Conservation (phyloP, 2,888 invertebrate species). For the Andrena marginata region DNA sequence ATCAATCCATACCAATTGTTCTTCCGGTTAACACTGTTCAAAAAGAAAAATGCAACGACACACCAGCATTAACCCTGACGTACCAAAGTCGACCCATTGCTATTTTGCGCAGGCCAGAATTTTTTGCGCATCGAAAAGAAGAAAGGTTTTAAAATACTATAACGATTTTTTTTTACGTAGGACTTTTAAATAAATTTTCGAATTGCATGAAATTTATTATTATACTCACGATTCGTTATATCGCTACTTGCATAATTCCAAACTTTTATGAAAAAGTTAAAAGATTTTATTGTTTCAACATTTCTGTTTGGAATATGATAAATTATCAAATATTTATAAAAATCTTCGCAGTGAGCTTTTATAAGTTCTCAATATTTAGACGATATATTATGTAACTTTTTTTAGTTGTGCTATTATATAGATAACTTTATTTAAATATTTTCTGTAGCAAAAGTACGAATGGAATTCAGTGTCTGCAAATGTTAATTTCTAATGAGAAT, state of each 20-base stretch:
- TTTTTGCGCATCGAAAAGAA: slow-evolving; percentile 96
- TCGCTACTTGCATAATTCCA: too few species aligned
- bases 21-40: slow-evolving; percentile 90
- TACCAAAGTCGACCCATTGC: slow-evolving; percentile 89
- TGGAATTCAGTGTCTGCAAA: background rate
- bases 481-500: background rate
- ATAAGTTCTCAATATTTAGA: too few species aligned
- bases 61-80: slow-evolving; percentile 88
- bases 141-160: slow-evolving; percentile 87
- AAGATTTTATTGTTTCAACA: too few species aligned
- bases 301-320: too few species aligned
- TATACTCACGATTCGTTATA: too few species aligned
- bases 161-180: background rate
- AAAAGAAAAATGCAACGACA: slow-evolving; percentile 90
- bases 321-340: too few species aligned
- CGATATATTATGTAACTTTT: too few species aligned
- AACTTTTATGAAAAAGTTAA: too few species aligned
- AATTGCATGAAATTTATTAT: too few species aligned
- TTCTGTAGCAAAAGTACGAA: background rate
- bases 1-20: slow-evolving; percentile 97
- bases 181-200: background rate
- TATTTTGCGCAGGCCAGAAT: slow-evolving; percentile 93
- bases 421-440: background rate
- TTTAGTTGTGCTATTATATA: background rate
- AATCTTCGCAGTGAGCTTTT: too few species aligned